Conservation (phyloP, 1,140 invertebrate species). For the Leguminivora glycinivorella region DNA sequence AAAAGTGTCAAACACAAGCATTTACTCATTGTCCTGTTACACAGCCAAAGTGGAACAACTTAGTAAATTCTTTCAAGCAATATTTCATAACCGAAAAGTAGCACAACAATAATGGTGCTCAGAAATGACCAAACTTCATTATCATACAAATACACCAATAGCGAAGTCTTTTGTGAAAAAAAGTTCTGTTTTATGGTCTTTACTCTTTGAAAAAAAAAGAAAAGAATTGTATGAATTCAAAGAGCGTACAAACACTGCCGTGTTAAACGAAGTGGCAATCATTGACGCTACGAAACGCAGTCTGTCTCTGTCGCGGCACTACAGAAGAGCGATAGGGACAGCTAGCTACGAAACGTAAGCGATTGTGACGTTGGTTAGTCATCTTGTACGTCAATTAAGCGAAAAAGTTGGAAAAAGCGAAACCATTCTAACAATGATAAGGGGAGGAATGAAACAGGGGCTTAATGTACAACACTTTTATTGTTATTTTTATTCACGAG, state of each 20-base stretch:
- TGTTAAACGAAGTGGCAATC: too few species aligned
- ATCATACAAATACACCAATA: conserved; percentile 14
- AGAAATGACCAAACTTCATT: conserved; percentile 27
- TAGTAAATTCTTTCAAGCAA: conserved; percentile 6
- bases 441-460: conserved; percentile 3
- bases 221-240: not conserved
- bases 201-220: not conserved
- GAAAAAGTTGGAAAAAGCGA: conserved; percentile 12
- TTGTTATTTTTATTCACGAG: conserved; percentile 5
- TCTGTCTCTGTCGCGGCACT: too few species aligned
- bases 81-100: conserved; percentile 21
- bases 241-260: too few species aligned
- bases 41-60: not conserved
- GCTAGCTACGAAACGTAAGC: too few species aligned
- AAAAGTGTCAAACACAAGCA: not conserved
- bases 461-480: conserved; percentile 4
- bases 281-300: too few species aligned
- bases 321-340: too few species aligned
- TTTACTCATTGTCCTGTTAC: conserved; percentile 4
- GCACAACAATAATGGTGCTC: not conserved
- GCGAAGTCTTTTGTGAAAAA: not conserved
- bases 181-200: not conserved
- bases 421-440: conserved; percentile 20
- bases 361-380: too few species aligned
- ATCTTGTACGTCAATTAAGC: conserved; percentile 16